Evolutionary conservation across 1,140 invertebrate genomes (phyloP), one percentile per base, ranked within the genome.

Genomic region (Ips nitidus): DNA sequence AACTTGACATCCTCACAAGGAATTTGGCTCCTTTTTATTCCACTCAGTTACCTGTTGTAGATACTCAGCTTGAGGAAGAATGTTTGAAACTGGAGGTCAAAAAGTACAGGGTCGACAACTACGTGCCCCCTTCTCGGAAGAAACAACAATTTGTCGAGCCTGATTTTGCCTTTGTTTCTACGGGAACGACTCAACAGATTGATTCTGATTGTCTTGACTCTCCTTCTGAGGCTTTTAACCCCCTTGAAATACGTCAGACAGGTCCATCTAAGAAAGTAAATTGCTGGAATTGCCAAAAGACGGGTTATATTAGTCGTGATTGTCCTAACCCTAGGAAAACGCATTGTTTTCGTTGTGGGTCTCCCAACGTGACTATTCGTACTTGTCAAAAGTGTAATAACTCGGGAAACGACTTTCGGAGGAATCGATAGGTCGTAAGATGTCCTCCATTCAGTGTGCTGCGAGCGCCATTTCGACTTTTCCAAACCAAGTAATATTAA

Each of bases 1-100:
- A 71, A 37, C 37, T 66, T 2, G 41, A 40, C 36, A 66, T 66
- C 38, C 8, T 67, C 5, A 8, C 56, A 22, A 8, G 59, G 38
- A 67, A 71, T 22, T 45, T 71, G 22, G 38, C 50, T 39, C 64
- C 61, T 5, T 47, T 55, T 65, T 66, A 66, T 53, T 38, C 45
- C 22, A 8, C 42, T 41, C 61, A 64, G n/a, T 65, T 70, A 39
- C 39, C 45, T 55, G 65, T 57, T 22, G 65, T 67, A 6, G 22
- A 38, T 58, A 45, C 53, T 38, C 38, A 67, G 40, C 22, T 58
- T 36, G 41, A 57, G 38, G 65, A 57, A 37, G 8, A 47, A 50
- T 66, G 64, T 39, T 41, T 59, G 39, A 59, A 40, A 43, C 38
- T 7, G 39, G 57, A 59, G 41, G 37, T 39, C 45, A 61, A 61